Base-by-base conservation (phyloP, 2,888 invertebrate genomes). In the Chrysodeixis includens region DNA sequence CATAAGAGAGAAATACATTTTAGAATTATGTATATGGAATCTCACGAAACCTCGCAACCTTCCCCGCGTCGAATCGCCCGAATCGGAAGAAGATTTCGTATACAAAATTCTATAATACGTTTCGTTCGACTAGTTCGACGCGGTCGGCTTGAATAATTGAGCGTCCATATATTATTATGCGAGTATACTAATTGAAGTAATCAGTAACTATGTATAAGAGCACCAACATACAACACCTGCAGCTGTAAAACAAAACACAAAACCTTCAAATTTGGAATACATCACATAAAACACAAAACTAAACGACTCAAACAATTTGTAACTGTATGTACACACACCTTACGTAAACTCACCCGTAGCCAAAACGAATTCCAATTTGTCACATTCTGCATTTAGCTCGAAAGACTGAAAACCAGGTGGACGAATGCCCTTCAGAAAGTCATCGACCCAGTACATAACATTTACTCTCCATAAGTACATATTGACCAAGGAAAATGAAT, bases 371-470 rank as follows among this genome's bases (percentile, higher is more conserved):
- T 22, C 32, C 55, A 12, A 44, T 55, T 58, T 51, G 44, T n/a
- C 30, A 49, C 54, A 18, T 4, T 16, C 20, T n/a, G 54, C 20
- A 49, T 20, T 49, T 49, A 49, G 26, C 26, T 26, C 14, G 16
- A 30, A 46, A 14, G 8, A 26, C 18, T 56, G 9, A 30, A 26
- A 32, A n/a, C 5, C 18, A 40, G 20, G 10, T 16, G 26, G 46
- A 40, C 30, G 1, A 1, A 22, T 51, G 64, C 75, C 77, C 76
- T 78, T 81, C 61, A 69, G 26, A 80, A 82, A 60, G 82, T 75
- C 72, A 64, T 68, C 78, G 77, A 82, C 76, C 80, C 30, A 51
- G 55, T 9, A 57, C 54, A 66, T 32, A 49, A 44, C 71, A 58
- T 66, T 32, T 30, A 56, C 26, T 69, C 40, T 61, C 62, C 35